Evolutionary conservation across 2,113 vertebrate species (phyloP).

Genomic region (Trochalopteron elliotii): DNA sequence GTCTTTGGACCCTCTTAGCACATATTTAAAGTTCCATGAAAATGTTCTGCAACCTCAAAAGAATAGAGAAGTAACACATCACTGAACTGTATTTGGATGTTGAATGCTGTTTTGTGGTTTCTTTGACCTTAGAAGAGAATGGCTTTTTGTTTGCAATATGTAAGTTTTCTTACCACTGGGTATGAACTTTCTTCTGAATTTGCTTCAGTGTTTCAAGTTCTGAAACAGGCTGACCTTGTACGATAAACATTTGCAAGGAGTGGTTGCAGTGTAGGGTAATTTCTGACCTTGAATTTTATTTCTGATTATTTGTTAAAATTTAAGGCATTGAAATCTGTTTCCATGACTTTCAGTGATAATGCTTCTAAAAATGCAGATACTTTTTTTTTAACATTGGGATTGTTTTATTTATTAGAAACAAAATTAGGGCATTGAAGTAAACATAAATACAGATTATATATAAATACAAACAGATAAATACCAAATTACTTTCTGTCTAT

Average conservation of each 20-base stretch:
- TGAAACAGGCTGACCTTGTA: conserved; percentile 33
- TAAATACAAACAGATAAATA: not conserved
- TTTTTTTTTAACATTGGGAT: not conserved
- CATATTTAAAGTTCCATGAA: not conserved
- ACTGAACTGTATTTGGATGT: not conserved
- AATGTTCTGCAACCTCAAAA: not conserved
- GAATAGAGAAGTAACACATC: not conserved
- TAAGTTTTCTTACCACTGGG: conserved; percentile 11
- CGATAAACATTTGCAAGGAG: not conserved
- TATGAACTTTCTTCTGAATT: not conserved
- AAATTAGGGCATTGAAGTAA: not conserved
- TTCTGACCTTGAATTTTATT: conserved; percentile 26
- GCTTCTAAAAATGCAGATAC: not conserved
- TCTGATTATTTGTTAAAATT: not conserved
- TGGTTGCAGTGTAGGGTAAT: not conserved
- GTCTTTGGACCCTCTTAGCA: not conserved
- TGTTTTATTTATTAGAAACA: not conserved
- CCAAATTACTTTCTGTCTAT: not conserved
- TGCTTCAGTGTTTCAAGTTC: conserved; percentile 38
- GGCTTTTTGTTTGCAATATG: conserved; percentile 34
- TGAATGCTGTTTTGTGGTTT: not conserved
- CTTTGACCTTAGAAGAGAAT: conserved; percentile 46
- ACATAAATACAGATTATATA: not conserved
- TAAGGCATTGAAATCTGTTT: not conserved
- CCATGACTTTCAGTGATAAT: not conserved